Conservation (phyloP, 2,888 invertebrate genomes). For the Pedicia rivosa region DNA sequence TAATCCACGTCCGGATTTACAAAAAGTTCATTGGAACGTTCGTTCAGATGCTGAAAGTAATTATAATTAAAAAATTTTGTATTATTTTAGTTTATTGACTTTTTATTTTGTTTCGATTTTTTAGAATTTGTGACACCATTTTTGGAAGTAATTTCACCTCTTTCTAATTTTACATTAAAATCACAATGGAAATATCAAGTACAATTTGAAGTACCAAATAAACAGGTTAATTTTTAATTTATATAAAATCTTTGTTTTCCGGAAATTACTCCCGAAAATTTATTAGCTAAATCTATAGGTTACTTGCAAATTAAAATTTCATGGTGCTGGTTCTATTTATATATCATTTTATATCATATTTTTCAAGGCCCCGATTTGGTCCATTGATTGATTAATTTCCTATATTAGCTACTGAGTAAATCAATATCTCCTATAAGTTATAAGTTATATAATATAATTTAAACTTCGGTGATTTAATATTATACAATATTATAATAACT, state of each 20-base stretch:
- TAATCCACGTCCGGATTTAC: constrained; percentile 60
- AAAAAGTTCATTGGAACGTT: constrained; percentile 53
- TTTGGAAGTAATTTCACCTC: constrained; percentile 45
- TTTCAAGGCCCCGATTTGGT: too few relatives aligned
- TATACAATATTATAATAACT: not conserved
- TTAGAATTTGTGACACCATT: constrained; percentile 66
- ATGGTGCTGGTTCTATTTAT: too few relatives aligned
- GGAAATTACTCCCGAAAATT: too few relatives aligned
- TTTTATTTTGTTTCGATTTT: constrained; percentile 15
- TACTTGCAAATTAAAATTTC: not conserved
- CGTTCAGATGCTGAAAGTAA: constrained; percentile 47
- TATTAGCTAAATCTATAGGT: not conserved
- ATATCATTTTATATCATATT: too few relatives aligned
- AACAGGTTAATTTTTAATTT: constrained; percentile 39
- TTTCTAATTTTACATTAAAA: constrained; percentile 67
- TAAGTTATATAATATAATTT: too few relatives aligned
- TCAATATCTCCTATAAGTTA: too few relatives aligned
- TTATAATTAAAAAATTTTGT: constrained; percentile 10
- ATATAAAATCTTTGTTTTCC: too few relatives aligned
- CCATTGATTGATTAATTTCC: too few relatives aligned
- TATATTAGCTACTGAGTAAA: too few relatives aligned
- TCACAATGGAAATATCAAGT: constrained; percentile 80
- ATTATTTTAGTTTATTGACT: constrained; percentile 7
- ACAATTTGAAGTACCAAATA: constrained; percentile 57
- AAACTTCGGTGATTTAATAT: not conserved